phyloP scores from a whole-genome alignment of 2,888 invertebrate genomes.

The Cephus pygmeus region DNA sequence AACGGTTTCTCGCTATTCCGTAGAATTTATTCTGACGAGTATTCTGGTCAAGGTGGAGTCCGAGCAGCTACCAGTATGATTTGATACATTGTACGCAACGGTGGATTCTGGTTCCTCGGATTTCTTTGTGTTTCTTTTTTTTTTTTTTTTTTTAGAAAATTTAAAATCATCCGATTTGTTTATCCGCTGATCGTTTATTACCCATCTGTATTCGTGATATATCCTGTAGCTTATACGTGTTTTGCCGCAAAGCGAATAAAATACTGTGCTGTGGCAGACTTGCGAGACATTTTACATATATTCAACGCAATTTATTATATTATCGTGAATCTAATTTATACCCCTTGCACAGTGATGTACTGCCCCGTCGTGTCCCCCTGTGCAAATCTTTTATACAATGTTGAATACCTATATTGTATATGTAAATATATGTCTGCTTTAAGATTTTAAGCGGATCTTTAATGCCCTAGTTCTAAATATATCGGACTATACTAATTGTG shows the following conservation, averaged over 20 bases:
- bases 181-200: constrained; percentile 40
- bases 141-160: constrained; percentile 39
- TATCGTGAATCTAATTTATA: constrained; percentile 51
- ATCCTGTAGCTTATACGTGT: constrained; percentile 12
- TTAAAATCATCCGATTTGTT: constrained; percentile 46
- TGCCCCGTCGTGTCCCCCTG: background rate
- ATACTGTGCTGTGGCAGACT: constrained; percentile 30
- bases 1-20: constrained; percentile 11
- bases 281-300: constrained; percentile 48
- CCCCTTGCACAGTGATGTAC: constrained; percentile 23
- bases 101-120: background rate
- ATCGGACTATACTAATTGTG: background rate
- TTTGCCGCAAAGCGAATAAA: constrained; percentile 25
- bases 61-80: background rate
- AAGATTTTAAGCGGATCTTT: background rate
- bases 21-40: constrained; percentile 9
- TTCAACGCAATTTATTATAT: constrained; percentile 51
- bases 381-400: background rate
- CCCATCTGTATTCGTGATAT: constrained; percentile 29
- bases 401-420: background rate
- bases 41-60: background rate
- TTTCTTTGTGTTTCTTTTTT: background rate
- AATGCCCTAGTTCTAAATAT: background rate
- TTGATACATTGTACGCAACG: background rate
- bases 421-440: background rate